phyloP scores from a whole-genome alignment of 1,140 invertebrate genomes.

The Probaryconus sp. region DNA sequence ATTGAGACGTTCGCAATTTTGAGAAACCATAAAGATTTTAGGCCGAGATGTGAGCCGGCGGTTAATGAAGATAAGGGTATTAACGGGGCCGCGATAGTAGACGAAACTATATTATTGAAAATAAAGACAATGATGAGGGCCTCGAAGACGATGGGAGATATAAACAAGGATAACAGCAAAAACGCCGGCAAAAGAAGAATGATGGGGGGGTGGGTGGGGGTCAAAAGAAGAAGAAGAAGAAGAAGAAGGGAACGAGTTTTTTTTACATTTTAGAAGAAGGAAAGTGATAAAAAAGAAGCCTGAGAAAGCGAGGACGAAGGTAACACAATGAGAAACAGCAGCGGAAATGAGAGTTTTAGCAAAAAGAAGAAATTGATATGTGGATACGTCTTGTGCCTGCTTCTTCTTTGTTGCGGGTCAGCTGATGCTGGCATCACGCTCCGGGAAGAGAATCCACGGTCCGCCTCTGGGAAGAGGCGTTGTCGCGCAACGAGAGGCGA shows the following conservation, averaged over 20 bases:
- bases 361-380: too few relatives aligned
- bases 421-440: slow-evolving; percentile 20
- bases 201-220: too few relatives aligned
- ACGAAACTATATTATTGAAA: too few relatives aligned
- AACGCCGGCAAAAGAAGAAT: slow-evolving; percentile 10
- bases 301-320: not conserved
- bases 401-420: slow-evolving; percentile 21
- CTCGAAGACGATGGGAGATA: slow-evolving; percentile 5
- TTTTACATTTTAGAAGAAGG: too few relatives aligned
- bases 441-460: slow-evolving; percentile 67
- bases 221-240: too few relatives aligned
- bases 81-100: too few relatives aligned
- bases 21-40: not conserved
- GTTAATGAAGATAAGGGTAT: not conserved
- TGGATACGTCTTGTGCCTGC: not conserved
- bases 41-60: not conserved
- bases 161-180: slow-evolving; percentile 13
- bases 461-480: slow-evolving; percentile 50
- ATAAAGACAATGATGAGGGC: slow-evolving; percentile 1
- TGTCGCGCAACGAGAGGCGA: slow-evolving; percentile 44
- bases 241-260: too few relatives aligned
- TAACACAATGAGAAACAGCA: slow-evolving; percentile 26
- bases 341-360: too few relatives aligned
- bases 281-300: slow-evolving; percentile 14
- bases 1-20: not conserved